Evolutionary conservation across 2,888 invertebrate genomes (phyloP).

Genomic region (Kryphioiulus occultus): DNA sequence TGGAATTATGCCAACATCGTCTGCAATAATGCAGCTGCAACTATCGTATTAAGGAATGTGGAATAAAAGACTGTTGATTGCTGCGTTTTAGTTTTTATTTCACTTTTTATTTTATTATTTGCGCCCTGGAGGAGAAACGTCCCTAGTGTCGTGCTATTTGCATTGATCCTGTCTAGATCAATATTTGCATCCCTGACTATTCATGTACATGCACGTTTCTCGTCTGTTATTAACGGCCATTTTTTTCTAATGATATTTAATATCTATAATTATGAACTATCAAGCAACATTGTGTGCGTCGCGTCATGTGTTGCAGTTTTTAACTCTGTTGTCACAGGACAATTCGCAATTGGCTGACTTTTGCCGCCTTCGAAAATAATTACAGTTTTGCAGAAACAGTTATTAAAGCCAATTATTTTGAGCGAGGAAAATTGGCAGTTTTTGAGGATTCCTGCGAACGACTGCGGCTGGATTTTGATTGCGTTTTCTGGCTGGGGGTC

Average conservation of each 20-base stretch:
- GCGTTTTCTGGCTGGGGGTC: neutral
- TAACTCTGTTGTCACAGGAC: neutral
- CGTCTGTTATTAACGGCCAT: neutral
- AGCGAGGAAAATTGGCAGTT: constrained; percentile 13
- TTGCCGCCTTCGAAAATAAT: neutral
- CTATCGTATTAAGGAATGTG: neutral
- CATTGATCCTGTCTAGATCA: neutral
- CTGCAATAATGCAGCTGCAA: neutral
- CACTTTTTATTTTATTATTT: neutral
- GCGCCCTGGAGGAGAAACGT: neutral
- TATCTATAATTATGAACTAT: constrained; percentile 28
- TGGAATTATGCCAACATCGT: too few relatives aligned
- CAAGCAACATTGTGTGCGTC: neutral
- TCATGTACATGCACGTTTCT: neutral
- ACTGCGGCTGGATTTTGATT: neutral
- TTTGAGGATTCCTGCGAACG: neutral
- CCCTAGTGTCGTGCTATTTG: constrained; percentile 8
- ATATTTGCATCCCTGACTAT: neutral
- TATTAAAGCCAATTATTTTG: constrained; percentile 38
- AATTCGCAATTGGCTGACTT: constrained; percentile 6
- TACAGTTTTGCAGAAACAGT: constrained; percentile 18
- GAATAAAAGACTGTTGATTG: neutral
- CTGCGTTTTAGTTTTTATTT: neutral
- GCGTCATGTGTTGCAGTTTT: neutral
- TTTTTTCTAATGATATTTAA: constrained; percentile 9